A percentile compares a stretch with the other conserved stretches of the same genome.
Conservation (phyloP, 2,888 invertebrate species). For the Neoitamus cyanurus region DNA sequence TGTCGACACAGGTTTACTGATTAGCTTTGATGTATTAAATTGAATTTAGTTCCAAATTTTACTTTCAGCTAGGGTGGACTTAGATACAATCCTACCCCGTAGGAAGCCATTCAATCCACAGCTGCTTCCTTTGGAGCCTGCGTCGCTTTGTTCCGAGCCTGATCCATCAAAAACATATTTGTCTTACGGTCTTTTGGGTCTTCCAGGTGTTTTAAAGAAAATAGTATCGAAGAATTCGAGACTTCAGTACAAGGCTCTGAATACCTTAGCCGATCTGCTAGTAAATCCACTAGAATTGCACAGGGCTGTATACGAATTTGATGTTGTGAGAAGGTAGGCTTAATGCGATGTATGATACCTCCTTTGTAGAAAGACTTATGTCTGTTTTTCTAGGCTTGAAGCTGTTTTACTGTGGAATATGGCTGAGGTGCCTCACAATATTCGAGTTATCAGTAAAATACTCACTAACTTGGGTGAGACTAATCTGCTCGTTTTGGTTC, state of each 20-base stretch:
- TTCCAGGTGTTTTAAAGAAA: conserved; percentile 60
- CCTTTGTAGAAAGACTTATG: not conserved
- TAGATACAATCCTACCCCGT: not conserved
- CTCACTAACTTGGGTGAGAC: not conserved
- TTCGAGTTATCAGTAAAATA: not conserved
- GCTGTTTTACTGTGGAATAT: not conserved
- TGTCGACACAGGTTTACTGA: conserved; percentile 19
- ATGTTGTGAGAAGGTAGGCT: conserved; percentile 59
- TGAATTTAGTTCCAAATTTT: not conserved
- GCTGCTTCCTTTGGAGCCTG: not conserved
- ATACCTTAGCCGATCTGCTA: conserved; percentile 59
- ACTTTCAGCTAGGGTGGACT: not conserved
- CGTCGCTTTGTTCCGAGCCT: not conserved
- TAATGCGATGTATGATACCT: conserved; percentile 40
- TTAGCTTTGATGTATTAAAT: not conserved
- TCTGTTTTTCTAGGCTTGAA: conserved; percentile 39
- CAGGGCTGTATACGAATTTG: conserved; percentile 58
- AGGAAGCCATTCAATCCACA: not conserved
- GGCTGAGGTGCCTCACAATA: not conserved
- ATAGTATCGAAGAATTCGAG: conserved; percentile 55
- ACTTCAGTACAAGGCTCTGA: conserved; percentile 58
- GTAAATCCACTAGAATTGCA: conserved; percentile 59
- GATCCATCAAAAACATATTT: not conserved
- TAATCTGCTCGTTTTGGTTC: too few species aligned
- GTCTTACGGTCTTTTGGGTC: conserved; percentile 59